Evolutionary conservation across 2,888 invertebrate genomes (phyloP).

Genomic region (Meteorus cinctellus): DNA sequence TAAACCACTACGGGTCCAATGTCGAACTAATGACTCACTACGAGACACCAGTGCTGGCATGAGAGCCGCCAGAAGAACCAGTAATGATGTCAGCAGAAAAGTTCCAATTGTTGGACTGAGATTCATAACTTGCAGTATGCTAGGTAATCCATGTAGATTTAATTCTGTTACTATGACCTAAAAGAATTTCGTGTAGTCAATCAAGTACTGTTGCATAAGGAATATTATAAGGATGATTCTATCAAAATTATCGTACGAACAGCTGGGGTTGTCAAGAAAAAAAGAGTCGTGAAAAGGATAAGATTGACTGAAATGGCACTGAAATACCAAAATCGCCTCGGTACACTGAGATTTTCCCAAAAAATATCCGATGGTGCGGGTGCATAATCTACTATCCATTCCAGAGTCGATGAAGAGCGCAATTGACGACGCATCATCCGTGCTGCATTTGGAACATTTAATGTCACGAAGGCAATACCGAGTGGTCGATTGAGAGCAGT

Average conservation of each 20-base stretch:
- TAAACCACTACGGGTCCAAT: constrained; percentile 94
- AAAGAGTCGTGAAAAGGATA: constrained; percentile 85
- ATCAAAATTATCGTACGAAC: constrained; percentile 78
- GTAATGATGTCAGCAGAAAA: constrained; percentile 90
- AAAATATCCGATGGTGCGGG: constrained; percentile 94
- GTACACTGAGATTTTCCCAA: constrained; percentile 93
- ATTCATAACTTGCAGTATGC: constrained; percentile 74
- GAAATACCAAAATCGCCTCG: constrained; percentile 88
- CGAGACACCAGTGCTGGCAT: constrained; percentile 93
- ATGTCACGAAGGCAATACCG: constrained; percentile 93
- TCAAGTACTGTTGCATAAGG: neutral
- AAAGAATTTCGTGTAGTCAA: constrained; percentile 22
- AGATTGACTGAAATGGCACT: constrained; percentile 89
- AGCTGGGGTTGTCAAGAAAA: constrained; percentile 95
- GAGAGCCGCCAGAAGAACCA: constrained; percentile 92
- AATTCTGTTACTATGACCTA: constrained; percentile 62
- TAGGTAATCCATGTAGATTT: constrained; percentile 61
- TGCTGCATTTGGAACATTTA: constrained; percentile 74
- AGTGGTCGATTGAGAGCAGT: constrained; percentile 87
- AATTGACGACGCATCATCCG: constrained; percentile 68
- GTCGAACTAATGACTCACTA: constrained; percentile 92
- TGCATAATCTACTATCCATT: constrained; percentile 90
- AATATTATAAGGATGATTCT: neutral
- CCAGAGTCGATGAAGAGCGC: constrained; percentile 63
- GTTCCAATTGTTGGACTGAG: constrained; percentile 84